Evolutionary conservation across 2,888 invertebrate genomes (phyloP), one percentile per base, ranked within the genome.

Genomic region (Sesia bembeciformis): DNA sequence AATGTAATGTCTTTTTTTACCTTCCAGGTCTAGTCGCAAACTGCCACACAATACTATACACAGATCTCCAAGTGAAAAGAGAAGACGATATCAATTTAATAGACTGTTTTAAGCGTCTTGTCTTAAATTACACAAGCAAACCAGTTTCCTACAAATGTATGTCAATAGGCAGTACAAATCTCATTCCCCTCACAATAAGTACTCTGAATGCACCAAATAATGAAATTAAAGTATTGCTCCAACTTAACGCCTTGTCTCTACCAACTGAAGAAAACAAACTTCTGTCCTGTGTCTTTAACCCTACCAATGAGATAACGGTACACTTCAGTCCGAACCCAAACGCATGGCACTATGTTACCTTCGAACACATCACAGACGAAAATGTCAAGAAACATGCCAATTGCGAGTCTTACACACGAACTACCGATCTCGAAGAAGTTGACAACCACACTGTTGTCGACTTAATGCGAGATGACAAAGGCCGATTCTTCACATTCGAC

Each of bases 401-500:
- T 56, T 88, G 88, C 55, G 84, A 87, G 58, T 82, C 83, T 0
- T 85, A 83, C 57, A 66, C 62, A 55, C 61, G 62, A 3, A 65
- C 66, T 42, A 58, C 67, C 4, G 76, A 80, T 52, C 57, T 62
- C 0, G 84, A 83, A 1, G 78, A 82, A 4, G 53, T 68, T 1
- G 63, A 68, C 4, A 82, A 83, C 58, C 74, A 75, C 23, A 75
- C 81, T 3, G 59, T 82, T 59, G 46, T 76, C 8, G 80, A 82
- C 56, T 76, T 90, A 62, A 90, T 89, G 83, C 74, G 89, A 52
- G 87, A 94, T 65, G 92, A 94, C 4, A 92, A 92, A 73, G 91
- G 94, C 3, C 93, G 94, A 57, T 95, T 94, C 70, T 96, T 95
- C 72, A 90, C 93, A 51, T 95, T 93, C 70, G 94, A 94, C 56